Conservation (phyloP, 2,888 invertebrate genomes). For the Carterocephalus palaemon region DNA sequence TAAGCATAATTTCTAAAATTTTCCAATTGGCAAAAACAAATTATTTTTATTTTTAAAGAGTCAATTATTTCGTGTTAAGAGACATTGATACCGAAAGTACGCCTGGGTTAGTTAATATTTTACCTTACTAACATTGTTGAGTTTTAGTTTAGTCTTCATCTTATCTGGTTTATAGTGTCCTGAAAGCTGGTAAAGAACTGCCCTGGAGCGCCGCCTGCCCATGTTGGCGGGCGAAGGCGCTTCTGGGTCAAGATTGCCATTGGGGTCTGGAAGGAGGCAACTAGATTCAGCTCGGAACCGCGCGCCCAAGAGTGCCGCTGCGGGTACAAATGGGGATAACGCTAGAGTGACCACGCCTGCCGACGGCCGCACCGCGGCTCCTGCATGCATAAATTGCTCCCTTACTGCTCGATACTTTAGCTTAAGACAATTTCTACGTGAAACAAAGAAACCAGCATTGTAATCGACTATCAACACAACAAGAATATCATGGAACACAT, state of each 20-base stretch:
- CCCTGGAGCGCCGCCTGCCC: slow-evolving; percentile 94
- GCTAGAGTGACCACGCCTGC: slow-evolving; percentile 80
- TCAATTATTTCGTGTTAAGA: too few species aligned
- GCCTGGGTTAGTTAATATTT: slow-evolving; percentile 25
- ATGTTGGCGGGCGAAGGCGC: slow-evolving; percentile 92
- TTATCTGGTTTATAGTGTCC: slow-evolving; percentile 98
- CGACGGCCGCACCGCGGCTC: slow-evolving; percentile 79
- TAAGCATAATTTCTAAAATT: slow-evolving; percentile 17
- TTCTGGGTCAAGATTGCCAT: slow-evolving; percentile 89
- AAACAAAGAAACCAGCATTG: neutral
- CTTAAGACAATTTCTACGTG: slow-evolving; percentile 7
- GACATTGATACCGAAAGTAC: too few species aligned
- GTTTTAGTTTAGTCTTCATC: slow-evolving; percentile 94
- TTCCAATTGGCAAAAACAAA: neutral
- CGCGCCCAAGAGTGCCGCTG: slow-evolving; percentile 89
- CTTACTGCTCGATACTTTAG: slow-evolving; percentile 46
- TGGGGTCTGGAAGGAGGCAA: slow-evolving; percentile 89
- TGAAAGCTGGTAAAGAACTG: slow-evolving; percentile 96
- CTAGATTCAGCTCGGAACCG: slow-evolving; percentile 89
- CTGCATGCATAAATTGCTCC: slow-evolving; percentile 77
- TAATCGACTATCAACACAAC: slow-evolving; percentile 2
- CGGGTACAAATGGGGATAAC: slow-evolving; percentile 81
- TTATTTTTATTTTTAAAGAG: too few species aligned
- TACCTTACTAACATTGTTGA: slow-evolving; percentile 92
- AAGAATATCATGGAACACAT: too few species aligned